phyloP scores from a whole-genome alignment of 2,888 invertebrate genomes.

The Tenthredo amoena region DNA sequence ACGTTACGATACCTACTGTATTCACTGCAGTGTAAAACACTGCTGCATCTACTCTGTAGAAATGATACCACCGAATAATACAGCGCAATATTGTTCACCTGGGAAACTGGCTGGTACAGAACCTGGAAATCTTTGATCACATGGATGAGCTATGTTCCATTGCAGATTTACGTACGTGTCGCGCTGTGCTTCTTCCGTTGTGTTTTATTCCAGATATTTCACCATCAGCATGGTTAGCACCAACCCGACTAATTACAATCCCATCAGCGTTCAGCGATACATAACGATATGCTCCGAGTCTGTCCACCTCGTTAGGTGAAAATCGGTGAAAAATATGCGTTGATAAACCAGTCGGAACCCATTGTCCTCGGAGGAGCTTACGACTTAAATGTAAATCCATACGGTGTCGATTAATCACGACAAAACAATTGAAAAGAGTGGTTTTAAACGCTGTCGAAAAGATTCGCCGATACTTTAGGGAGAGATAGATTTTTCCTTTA shows the following conservation, averaged over 20 bases:
- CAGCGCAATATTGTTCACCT: neutral
- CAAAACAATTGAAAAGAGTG: conserved; percentile 28
- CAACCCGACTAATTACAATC: conserved; percentile 20
- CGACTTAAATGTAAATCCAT: conserved; percentile 3
- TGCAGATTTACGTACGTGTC: neutral
- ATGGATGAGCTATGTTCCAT: neutral
- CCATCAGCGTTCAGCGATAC: conserved; percentile 9
- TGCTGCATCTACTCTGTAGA: neutral
- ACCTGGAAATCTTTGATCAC: conserved; percentile 7
- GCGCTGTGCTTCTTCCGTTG: neutral
- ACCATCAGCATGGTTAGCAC: neutral
- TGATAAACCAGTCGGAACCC: neutral
- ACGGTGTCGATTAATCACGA: conserved; percentile 22
- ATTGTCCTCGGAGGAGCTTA: neutral
- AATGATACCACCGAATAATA: neutral
- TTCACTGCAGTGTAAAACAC: conserved; percentile 1
- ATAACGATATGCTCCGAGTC: conserved; percentile 9
- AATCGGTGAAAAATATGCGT: conserved; percentile 33
- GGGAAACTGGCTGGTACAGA: neutral
- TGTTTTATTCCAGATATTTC: neutral
- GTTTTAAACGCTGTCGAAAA: neutral
- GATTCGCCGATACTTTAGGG: neutral
- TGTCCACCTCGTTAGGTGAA: conserved; percentile 14
- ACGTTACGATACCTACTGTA: neutral
- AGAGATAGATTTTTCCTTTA: neutral